These are phyloP conservation scores for Caenorhabditis drosophilae DNA, from an alignment of 2,888 invertebrate species.

Conservation along the genomic window DNA sequence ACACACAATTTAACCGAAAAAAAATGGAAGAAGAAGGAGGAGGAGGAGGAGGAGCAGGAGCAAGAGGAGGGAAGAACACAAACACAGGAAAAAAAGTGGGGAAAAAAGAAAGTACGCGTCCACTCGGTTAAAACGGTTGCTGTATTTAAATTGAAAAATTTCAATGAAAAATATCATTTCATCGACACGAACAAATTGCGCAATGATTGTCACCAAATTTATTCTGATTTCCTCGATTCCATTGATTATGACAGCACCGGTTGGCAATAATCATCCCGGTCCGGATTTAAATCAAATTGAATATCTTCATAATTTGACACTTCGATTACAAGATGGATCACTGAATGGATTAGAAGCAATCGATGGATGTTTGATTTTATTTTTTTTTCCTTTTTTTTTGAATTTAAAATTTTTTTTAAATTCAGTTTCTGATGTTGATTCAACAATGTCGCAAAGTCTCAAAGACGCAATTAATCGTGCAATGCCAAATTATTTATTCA, in stretches of 20 bases:
- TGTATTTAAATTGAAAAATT: not conserved
- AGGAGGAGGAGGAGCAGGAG: too few relatives aligned
- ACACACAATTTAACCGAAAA: too few relatives aligned
- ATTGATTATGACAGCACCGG: not conserved
- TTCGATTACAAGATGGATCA: conserved; percentile 16
- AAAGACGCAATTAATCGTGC: conserved; percentile 30
- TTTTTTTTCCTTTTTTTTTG: too few relatives aligned
- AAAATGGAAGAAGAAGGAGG: too few relatives aligned
- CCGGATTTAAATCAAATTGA: conserved; percentile 29
- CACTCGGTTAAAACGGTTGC: too few relatives aligned
- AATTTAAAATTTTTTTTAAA: too few relatives aligned
- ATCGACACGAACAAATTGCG: too few relatives aligned
- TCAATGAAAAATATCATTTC: not conserved
- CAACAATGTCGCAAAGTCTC: conserved; percentile 23
- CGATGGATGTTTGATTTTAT: conserved; percentile 12
- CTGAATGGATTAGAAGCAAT: conserved; percentile 18
- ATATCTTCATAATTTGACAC: conserved; percentile 22
- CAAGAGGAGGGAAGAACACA: too few relatives aligned
- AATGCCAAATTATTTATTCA: conserved; percentile 14
- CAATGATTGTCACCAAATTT: too few relatives aligned
- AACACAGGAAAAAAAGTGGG: too few relatives aligned
- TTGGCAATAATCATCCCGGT: conserved; percentile 4
- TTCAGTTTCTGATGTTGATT: conserved; percentile 26
- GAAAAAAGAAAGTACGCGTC: too few relatives aligned
- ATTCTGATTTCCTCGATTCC: too few relatives aligned